Evolutionary conservation across 1,140 invertebrate species (phyloP).

Genomic region (Archegozetes longisetosus): DNA sequence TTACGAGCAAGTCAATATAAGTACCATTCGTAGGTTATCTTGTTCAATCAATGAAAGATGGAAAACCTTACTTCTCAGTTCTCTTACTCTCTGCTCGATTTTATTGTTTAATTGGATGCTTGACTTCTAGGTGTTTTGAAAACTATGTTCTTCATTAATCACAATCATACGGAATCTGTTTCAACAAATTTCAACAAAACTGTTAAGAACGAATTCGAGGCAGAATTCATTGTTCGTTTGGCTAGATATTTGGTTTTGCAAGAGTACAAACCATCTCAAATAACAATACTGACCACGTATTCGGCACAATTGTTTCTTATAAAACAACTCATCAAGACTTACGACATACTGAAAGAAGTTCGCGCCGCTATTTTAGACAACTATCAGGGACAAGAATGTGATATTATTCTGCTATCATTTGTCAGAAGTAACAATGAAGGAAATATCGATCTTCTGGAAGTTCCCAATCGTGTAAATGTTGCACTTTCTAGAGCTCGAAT

Average conservation of each 20-base stretch:
- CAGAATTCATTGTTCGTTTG: conserved; percentile 36
- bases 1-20: too few species aligned
- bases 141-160: conserved; percentile 18
- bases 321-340: conserved; percentile 8
- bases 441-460: conserved; percentile 58
- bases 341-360: conserved; percentile 34
- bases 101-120: too few species aligned
- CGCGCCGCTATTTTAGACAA: conserved; percentile 43
- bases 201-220: conserved; percentile 40
- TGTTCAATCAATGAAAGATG: too few species aligned
- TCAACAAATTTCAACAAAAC: conserved; percentile 1
- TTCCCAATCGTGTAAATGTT: conserved; percentile 61
- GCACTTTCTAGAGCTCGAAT: conserved; percentile 60
- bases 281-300: conserved; percentile 50
- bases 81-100: too few species aligned
- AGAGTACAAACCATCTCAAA: conserved; percentile 38
- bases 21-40: too few species aligned
- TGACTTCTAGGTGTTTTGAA: background rate
- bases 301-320: conserved; percentile 34
- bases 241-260: conserved; percentile 42
- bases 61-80: too few species aligned
- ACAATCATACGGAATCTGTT: background rate
- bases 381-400: conserved; percentile 68
- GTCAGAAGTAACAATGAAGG: conserved; percentile 51
- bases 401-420: conserved; percentile 64